Conservation (phyloP, 2,888 invertebrate genomes). For the Sinotaia quadrata region DNA sequence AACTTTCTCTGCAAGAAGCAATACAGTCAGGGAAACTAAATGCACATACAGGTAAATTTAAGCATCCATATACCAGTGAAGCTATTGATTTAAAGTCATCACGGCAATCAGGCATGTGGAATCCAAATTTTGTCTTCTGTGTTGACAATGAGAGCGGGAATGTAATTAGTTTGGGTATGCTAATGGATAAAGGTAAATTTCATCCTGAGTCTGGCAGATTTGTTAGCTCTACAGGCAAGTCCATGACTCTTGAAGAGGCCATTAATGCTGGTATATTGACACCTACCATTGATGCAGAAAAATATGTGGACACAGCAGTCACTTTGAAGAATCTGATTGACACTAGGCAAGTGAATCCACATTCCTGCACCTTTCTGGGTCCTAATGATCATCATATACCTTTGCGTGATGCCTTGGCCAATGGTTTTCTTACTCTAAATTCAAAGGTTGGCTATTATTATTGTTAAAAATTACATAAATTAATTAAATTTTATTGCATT, state of each 20-base stretch:
- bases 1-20: conserved; percentile 69
- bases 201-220: conserved; percentile 78
- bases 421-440: conserved; percentile 80
- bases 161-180: conserved; percentile 59
- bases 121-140: conserved; percentile 64
- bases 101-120: conserved; percentile 74
- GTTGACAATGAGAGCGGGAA: conserved; percentile 63
- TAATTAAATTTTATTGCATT: not conserved
- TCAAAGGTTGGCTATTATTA: conserved; percentile 73
- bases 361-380: conserved; percentile 56
- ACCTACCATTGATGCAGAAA: conserved; percentile 57
- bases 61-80: conserved; percentile 69
- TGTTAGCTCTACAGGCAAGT: conserved; percentile 77
- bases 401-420: conserved; percentile 79
- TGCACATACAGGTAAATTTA: conserved; percentile 71
- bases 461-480: not conserved
- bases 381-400: conserved; percentile 75
- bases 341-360: conserved; percentile 59
- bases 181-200: conserved; percentile 73
- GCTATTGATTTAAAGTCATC: conserved; percentile 82
- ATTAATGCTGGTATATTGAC: conserved; percentile 81
- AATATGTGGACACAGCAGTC: conserved; percentile 58
- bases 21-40: conserved; percentile 70
- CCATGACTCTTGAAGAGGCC: conserved; percentile 79
- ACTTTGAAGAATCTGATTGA: conserved; percentile 63